Evolutionary conservation across 2,797 vertebrate species (phyloP).

Genomic region (Chloroceryle amazona): DNA sequence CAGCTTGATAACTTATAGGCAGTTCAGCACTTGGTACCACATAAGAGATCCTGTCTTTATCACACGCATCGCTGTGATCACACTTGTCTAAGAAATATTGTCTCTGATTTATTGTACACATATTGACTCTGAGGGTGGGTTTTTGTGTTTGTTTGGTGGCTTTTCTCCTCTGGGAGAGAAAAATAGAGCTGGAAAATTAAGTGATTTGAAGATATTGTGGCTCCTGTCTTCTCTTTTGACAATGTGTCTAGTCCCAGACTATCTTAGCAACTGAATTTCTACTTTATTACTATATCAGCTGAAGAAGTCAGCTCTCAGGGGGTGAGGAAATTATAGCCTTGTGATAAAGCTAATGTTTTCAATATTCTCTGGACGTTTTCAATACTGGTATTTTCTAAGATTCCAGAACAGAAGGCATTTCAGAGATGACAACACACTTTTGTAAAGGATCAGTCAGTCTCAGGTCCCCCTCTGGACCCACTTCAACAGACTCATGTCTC

Average conservation of each 20-base stretch:
- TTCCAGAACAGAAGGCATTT: not conserved
- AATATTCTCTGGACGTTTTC: not conserved
- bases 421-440: not conserved
- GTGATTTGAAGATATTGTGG: not conserved
- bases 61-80: not conserved
- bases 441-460: not conserved
- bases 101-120: not conserved
- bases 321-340: not conserved
- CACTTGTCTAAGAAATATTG: not conserved
- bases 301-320: not conserved
- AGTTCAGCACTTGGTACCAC: not conserved
- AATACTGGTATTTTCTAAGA: not conserved
- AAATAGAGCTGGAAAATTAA: not conserved
- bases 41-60: not conserved
- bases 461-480: not conserved
- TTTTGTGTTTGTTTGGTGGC: not conserved
- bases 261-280: not conserved
- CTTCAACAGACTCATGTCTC: not conserved
- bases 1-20: not conserved
- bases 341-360: not conserved
- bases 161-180: not conserved
- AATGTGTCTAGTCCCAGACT: not conserved
- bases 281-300: not conserved
- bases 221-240: not conserved
- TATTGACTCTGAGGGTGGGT: not conserved